Base-by-base conservation (phyloP, 2,888 invertebrate species). In the Leptopterna dolabrata region DNA sequence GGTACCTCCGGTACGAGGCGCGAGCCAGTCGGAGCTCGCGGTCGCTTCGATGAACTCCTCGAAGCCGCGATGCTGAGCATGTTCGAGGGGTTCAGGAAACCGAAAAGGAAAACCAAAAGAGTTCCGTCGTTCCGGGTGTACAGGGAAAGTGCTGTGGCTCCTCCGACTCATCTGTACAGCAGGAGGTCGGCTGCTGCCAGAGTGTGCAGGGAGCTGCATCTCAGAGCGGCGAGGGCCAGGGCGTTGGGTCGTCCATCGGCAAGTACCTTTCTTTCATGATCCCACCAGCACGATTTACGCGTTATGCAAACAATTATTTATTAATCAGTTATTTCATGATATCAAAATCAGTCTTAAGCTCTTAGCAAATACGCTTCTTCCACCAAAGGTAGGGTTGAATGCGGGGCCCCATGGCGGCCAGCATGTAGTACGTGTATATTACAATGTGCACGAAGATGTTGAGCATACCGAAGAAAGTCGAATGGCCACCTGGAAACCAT, bases 381-480 rank as follows among this genome's bases (percentile, higher is more conserved):
- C 86, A 86, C 86, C 86, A 98, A 94, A 92, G 98, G 97, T 91
- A 86, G 11, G 76, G 76, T 27, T 97, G 96, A 89, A 97, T 94
- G 88, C 94, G 93, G 0, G 98, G 98, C 29, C 98, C 98, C 89
- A 98, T 93, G 0, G 98, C 98, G 0, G 98, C 96, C 90, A 98
- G 92, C 91, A 98, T 92, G 91, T 98, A 98, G 92, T 98, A 98
- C 0, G 95, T 94, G 93, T 98, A 98, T 98, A 98, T 98, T 87
- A 98, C 93, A 90, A 98, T 96, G 92, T 98, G 98, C 3, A 98
- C 98, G 91, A 98, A 98, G 0, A 97, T 97, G 93, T 98, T 98
- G 88, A 98, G 93, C 92, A 97, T 94, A 1, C 98, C 97, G 91
- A 98, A 98, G 94, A 98, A 98, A 3, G 97, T 96, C 29, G 96